Base-by-base conservation (phyloP, 2,797 vertebrate genomes). In the Spinus pinus region DNA sequence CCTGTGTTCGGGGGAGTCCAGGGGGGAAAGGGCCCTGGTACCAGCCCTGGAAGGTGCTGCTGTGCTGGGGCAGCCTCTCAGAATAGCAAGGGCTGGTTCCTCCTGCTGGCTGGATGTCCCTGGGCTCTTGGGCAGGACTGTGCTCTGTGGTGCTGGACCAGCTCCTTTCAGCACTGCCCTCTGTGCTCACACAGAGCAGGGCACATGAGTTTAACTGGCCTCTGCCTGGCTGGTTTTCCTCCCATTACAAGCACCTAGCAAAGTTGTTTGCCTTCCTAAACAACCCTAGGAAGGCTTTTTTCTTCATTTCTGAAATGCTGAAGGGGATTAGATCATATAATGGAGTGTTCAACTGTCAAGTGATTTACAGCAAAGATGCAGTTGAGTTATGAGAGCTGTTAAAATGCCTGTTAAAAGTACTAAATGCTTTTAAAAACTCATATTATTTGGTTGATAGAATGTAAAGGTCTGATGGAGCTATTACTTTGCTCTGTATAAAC, bases 401-500 rank as follows among this genome's bases (percentile, higher is more conserved):
- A 97, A 97, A 97, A 96, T 93, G 96, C 95, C 92, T 95, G 95
- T 97, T 97, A 97, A 97, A 97, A 95, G 93, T 95, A 97, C 86
- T 96, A 95, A 94, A 94, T 91, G 95, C 96, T 97, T 97, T 95
- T 96, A 91, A 97, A 97, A 97, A 97, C 97, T 95, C 92, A 2
- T 96, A 94, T 97, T 97, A 96, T 98, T 97, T 97, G 97, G 82
- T 90, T 95, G 96, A 96, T 97, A 94, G 96, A 94, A 90, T 84
- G 65, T 97, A 96, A 97, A 94, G 95, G 90, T 95, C 94, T 98
- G 92, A 96, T 95, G 93, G 97, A 97, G 94, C 91, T 89, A 80
- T 98, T 97, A 94, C 88, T 88, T 82, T 82, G 56, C 91, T 97
- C 91, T 93, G 70, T 96, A 89, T 97, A 97, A 97, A 97, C 95